Base-by-base conservation (phyloP, 2,113 vertebrate genomes). In the Istiophorus platypterus region DNA sequence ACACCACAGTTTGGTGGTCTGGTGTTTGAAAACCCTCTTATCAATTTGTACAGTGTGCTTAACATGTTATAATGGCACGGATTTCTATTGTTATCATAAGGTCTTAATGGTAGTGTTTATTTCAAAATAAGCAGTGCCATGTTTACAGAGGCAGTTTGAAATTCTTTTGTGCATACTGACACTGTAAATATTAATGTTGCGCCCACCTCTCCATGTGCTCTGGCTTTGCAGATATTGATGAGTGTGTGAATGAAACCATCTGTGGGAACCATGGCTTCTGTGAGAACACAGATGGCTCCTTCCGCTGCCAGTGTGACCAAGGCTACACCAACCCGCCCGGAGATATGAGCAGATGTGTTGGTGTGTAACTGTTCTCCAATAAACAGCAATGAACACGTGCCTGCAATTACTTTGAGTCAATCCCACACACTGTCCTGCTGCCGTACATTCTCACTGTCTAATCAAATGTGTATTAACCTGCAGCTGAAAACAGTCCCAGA, bases 221-320 rank as follows among this genome's bases (percentile, higher is more conserved):
- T 85, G 4, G 15, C 64, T 69, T 80, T 26, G 26, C 89, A 96
- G 95, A 96, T 87, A 86, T 94, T 59, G 93, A 95, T 18, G 95
- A 96, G 80, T 96, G 95, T 34, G 69, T 86, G 49, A 94, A 95
- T 41, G 87, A 93, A 76, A 95, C 91, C 74, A 92, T 95, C 90
- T 96, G 95, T 54, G 94, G 94, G 58, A 90, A 84, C 80, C 89
- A 95, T 24, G 93, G 94, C 74, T 94, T 91, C 91, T 96, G 95
- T 54, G 94, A 95, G 88, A 96, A 96, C 90, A 95, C 91, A 7
- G 93, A 93, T 26, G 92, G 93, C 59, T 94, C 94, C 2, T 95
- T 91, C 91, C 92, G 81, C 62, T 96, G 95, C 85, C 91, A 92
- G 37, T 96, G 95, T 64, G 85, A 96, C 90, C 92, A 27, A 58